These are phyloP conservation scores for Amiota mariae DNA, from an alignment of 2,888 invertebrate species.

Conservation along the genomic window DNA sequence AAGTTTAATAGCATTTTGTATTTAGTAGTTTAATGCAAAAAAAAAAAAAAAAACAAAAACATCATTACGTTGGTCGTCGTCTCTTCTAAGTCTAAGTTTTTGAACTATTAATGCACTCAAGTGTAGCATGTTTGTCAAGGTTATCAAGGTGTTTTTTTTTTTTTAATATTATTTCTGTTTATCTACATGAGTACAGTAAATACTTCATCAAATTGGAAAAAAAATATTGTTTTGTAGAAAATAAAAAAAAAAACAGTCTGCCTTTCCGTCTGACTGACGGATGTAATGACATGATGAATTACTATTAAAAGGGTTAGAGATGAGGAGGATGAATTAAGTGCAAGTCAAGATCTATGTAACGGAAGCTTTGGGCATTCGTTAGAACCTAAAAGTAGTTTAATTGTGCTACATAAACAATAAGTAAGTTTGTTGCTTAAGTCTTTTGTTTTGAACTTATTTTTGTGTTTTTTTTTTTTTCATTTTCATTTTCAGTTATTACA, in stretches of 20 bases:
- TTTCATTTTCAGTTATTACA: too few species aligned
- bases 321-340: conserved; percentile 11
- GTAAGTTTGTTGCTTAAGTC: conserved; percentile 55
- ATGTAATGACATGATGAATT: conserved; percentile 65
- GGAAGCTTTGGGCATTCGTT: conserved; percentile 38
- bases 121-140: conserved; percentile 72
- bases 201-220: too few species aligned
- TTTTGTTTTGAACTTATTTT: conserved; percentile 36
- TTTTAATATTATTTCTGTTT: conserved; percentile 39
- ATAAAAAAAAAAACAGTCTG: too few species aligned
- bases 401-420: conserved; percentile 43
- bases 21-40: conserved; percentile 41
- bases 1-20: conserved; percentile 66
- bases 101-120: conserved; percentile 72
- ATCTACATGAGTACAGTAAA: conserved; percentile 32
- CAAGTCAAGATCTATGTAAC: conserved; percentile 48
- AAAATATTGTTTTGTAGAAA: too few species aligned
- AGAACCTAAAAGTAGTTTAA: conserved; percentile 50
- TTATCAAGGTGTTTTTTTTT: conserved; percentile 49
- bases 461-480: too few species aligned
- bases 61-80: conserved; percentile 35
- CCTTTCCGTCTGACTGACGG: conserved; percentile 45
- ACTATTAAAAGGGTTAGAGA: conserved; percentile 15
- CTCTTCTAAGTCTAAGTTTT: conserved; percentile 39
- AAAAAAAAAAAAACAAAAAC: too few species aligned